Percentiles rank a stretch among this genome's conserved stretches.
These are phyloP conservation scores for Creontiades dilutus DNA, from an alignment of 2,888 invertebrate species.

Conservation along the genomic window DNA sequence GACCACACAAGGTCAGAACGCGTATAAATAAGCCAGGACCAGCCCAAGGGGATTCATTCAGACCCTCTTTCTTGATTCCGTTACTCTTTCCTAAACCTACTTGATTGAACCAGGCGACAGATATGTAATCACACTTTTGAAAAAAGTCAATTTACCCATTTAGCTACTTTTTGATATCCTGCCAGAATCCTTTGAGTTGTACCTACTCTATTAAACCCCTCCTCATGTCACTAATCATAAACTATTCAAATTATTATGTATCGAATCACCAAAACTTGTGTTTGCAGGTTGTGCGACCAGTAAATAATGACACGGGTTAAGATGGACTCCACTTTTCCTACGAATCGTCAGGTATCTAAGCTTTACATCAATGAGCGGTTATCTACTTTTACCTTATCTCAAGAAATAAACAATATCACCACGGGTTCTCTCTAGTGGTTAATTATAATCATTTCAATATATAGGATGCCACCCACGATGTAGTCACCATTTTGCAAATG, in stretches of 20 bases:
- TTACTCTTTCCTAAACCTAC: no score
- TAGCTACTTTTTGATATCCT: no score
- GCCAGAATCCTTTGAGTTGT: no score
- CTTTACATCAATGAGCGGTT: neutral
- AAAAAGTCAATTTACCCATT: neutral
- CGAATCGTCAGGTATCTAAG: slow-evolving; percentile 8
- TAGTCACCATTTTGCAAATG: no score
- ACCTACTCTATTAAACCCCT: no score
- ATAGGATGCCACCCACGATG: no score
- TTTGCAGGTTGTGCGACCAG: slow-evolving; percentile 56
- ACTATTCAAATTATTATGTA: neutral
- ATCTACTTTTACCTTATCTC: neutral
- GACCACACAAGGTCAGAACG: no score
- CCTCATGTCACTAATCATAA: neutral
- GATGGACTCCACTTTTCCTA: neutral
- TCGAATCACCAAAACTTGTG: neutral
- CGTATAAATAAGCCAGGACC: no score
- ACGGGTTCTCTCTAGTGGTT: neutral
- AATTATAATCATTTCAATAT: neutral
- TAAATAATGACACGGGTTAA: neutral
- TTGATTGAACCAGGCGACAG: no score
- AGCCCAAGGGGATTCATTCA: no score
- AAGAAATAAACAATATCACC: neutral
- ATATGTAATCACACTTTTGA: neutral
- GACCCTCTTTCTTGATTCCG: no score